Conservation (phyloP, 2,113 vertebrate genomes). For the Clarias gariepinus region DNA sequence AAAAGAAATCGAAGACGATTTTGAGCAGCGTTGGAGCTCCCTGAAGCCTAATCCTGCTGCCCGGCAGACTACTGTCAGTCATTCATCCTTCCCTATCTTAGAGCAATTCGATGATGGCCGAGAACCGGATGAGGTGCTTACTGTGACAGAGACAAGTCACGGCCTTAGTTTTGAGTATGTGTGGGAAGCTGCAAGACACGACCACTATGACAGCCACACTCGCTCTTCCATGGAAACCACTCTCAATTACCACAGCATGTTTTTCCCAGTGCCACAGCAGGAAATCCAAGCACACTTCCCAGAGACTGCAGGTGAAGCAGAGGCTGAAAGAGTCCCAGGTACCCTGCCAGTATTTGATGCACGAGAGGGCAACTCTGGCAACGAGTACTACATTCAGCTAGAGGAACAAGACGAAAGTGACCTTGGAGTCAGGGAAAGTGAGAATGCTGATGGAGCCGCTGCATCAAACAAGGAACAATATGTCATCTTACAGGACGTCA, state of each 20-base stretch:
- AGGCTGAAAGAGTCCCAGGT: conserved; percentile 74
- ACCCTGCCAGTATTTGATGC: conserved; percentile 90
- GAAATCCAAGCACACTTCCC: conserved; percentile 82
- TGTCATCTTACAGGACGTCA: conserved; percentile 76
- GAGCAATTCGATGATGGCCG: conserved; percentile 87
- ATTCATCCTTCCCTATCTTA: conserved; percentile 91
- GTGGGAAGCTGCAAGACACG: conserved; percentile 93
- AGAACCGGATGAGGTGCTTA: conserved; percentile 94
- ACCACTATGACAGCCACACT: conserved; percentile 83
- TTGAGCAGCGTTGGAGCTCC: conserved; percentile 92
- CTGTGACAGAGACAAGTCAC: conserved; percentile 92
- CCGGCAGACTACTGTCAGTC: conserved; percentile 77
- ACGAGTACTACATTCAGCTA: conserved; percentile 92
- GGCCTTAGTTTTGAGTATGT: conserved; percentile 96
- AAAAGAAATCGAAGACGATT: conserved; percentile 86
- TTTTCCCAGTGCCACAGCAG: conserved; percentile 85
- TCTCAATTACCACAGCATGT: conserved; percentile 88
- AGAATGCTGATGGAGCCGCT: conserved; percentile 69
- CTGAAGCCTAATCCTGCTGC: conserved; percentile 83
- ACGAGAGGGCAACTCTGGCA: conserved; percentile 86
- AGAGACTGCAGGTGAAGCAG: conserved; percentile 68
- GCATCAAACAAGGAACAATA: conserved; percentile 68
- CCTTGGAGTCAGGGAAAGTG: conserved; percentile 69
- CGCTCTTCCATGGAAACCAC: conserved; percentile 77
- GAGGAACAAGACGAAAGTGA: conserved; percentile 84